Conservation (phyloP, 2,888 invertebrate genomes). For the Melinopterus prodromus region DNA sequence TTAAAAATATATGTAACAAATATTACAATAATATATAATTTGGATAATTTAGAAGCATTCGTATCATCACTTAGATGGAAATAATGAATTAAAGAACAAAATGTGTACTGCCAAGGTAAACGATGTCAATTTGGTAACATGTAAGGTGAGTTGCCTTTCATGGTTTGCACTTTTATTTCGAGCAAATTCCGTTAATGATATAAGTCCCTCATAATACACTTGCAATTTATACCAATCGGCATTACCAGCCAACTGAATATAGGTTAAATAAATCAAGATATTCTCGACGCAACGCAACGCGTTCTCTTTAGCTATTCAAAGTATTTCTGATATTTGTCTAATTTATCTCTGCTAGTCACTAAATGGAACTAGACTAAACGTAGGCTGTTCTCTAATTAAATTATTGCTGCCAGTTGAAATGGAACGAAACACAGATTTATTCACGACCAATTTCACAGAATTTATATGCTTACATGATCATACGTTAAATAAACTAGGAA, state of each 20-base stretch:
- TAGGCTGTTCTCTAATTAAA: constrained; percentile 4
- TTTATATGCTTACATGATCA: not conserved
- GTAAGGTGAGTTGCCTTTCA: not conserved
- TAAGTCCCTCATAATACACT: not conserved
- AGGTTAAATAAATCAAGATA: constrained; percentile 4
- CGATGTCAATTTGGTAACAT: not conserved
- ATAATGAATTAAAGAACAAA: not conserved
- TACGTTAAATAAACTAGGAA: too few species aligned
- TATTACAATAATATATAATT: too few species aligned
- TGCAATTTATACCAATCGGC: not conserved
- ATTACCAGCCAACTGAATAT: not conserved
- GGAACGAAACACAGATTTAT: constrained; percentile 4
- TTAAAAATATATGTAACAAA: too few species aligned
- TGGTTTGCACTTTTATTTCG: not conserved
- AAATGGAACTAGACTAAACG: not conserved
- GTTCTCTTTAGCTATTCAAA: not conserved
- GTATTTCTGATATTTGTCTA: not conserved
- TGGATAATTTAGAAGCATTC: too few species aligned
- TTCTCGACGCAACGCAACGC: not conserved
- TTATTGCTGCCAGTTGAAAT: not conserved
- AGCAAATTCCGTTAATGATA: not conserved
- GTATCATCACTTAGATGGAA: too few species aligned
- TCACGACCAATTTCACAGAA: not conserved
- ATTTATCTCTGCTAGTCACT: not conserved
- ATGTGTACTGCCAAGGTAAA: not conserved